phyloP scores from a whole-genome alignment of 2,888 invertebrate genomes.

The Polydrusus tereticollis region DNA sequence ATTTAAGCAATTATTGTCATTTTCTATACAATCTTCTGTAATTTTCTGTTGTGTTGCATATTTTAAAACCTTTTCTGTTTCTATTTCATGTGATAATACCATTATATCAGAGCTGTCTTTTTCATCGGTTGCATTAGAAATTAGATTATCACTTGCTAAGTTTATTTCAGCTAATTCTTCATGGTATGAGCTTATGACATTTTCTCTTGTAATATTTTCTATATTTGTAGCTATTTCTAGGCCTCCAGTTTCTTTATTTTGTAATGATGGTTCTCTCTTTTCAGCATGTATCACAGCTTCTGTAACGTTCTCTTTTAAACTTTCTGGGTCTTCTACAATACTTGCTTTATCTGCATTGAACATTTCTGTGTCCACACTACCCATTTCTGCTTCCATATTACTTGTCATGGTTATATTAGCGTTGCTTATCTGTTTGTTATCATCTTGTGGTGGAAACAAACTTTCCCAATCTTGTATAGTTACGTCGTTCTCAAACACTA shows the following conservation, averaged over 20 bases:
- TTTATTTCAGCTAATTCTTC: not conserved
- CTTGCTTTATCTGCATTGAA: not conserved
- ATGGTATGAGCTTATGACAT: not conserved
- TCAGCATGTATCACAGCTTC: not conserved
- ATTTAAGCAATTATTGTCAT: no score
- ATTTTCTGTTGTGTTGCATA: no score
- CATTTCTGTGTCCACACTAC: not conserved
- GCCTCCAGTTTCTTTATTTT: not conserved
- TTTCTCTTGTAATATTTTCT: not conserved
- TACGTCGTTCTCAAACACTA: not conserved
- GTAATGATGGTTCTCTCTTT: not conserved
- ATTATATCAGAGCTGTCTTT: not conserved
- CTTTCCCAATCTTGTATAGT: not conserved
- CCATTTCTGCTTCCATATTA: not conserved
- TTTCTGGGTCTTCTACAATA: not conserved
- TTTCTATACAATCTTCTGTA: no score
- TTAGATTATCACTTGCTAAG: not conserved
- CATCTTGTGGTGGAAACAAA: not conserved
- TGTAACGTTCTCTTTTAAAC: no score
- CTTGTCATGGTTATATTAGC: not conserved
- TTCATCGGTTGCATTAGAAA: not conserved
- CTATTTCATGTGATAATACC: not conserved
- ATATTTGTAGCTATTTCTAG: not conserved
- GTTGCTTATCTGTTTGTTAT: not conserved
- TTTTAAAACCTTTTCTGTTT: no score